These are phyloP conservation scores for Spisula subtruncata DNA, from an alignment of 2,888 invertebrate genomes.

Conservation along the genomic window DNA sequence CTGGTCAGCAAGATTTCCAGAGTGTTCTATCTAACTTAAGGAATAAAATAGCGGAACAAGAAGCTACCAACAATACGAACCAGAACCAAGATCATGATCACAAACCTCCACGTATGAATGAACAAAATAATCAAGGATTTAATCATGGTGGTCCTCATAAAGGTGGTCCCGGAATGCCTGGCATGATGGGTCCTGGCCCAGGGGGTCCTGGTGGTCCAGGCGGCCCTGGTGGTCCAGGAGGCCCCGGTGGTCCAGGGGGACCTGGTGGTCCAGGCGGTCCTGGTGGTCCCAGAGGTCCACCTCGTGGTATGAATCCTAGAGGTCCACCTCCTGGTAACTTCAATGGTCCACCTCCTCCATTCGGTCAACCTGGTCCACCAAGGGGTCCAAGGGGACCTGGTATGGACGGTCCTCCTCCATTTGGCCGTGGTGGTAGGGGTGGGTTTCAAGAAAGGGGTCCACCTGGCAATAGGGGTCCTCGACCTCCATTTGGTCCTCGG, in stretches of 20 bases:
- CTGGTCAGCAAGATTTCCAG: constrained; percentile 68
- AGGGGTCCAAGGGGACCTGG: constrained; percentile 70
- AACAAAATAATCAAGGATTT: constrained; percentile 30
- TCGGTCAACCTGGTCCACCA: constrained; percentile 56
- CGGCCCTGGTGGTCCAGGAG: constrained; percentile 31
- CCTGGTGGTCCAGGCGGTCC: constrained; percentile 43
- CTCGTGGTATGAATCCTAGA: constrained; percentile 60
- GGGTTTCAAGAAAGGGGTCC: constrained; percentile 63
- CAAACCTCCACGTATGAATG: constrained; percentile 35
- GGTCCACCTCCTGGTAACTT: constrained; percentile 68
- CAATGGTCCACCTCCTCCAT: constrained; percentile 64
- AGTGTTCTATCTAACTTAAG: constrained; percentile 66
- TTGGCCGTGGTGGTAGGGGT: constrained; percentile 65
- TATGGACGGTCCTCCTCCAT: constrained; percentile 70
- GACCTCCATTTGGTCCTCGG: constrained; percentile 60
- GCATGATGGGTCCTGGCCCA: constrained; percentile 35
- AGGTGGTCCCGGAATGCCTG: constrained; percentile 34
- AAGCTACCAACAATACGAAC: constrained; percentile 41
- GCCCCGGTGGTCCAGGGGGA: constrained; percentile 28
- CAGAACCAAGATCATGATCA: constrained; percentile 43
- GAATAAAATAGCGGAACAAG: constrained; percentile 66
- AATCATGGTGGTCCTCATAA: constrained; percentile 38
- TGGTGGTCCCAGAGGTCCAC: constrained; percentile 36
- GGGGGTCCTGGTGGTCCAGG: constrained; percentile 42
- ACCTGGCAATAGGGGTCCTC: constrained; percentile 60